phyloP scores from a whole-genome alignment of 2,113 vertebrate species.

The Carlito syrichta region DNA sequence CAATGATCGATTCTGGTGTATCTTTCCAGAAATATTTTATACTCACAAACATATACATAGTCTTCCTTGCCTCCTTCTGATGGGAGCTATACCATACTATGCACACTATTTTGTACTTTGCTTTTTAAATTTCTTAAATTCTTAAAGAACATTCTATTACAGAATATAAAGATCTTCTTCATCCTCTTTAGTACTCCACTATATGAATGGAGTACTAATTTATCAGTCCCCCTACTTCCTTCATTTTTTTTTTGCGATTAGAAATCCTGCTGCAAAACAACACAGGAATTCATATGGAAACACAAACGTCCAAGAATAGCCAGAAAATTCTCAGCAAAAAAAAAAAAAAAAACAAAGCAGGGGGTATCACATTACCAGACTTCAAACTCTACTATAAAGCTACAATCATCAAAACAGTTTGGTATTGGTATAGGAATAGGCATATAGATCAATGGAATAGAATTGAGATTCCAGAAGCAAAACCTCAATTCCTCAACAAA shows the following conservation, averaged over 20 bases:
- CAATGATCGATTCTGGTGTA: not conserved
- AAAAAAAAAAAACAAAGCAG: too few species aligned
- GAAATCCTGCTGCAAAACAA: not conserved
- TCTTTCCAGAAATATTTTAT: not conserved
- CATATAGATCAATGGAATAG: too few species aligned
- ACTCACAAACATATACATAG: not conserved
- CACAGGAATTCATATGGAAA: too few species aligned
- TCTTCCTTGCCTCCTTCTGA: not conserved
- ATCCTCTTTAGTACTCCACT: not conserved
- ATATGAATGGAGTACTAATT: not conserved
- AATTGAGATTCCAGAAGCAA: too few species aligned
- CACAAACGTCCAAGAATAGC: too few species aligned
- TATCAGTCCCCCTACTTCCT: not conserved
- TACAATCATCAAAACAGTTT: too few species aligned
- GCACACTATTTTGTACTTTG: not conserved
- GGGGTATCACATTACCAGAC: too few species aligned
- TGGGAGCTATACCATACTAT: not conserved
- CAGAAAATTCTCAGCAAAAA: too few species aligned
- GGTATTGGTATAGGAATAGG: too few species aligned
- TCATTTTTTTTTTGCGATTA: not conserved
- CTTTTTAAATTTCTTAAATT: not conserved
- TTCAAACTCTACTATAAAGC: too few species aligned
- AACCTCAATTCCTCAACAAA: too few species aligned
- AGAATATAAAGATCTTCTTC: not conserved
- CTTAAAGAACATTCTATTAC: not conserved